Evolutionary conservation across 2,113 vertebrate genomes (phyloP).

Genomic region (Tychaedon coryphoeus): DNA sequence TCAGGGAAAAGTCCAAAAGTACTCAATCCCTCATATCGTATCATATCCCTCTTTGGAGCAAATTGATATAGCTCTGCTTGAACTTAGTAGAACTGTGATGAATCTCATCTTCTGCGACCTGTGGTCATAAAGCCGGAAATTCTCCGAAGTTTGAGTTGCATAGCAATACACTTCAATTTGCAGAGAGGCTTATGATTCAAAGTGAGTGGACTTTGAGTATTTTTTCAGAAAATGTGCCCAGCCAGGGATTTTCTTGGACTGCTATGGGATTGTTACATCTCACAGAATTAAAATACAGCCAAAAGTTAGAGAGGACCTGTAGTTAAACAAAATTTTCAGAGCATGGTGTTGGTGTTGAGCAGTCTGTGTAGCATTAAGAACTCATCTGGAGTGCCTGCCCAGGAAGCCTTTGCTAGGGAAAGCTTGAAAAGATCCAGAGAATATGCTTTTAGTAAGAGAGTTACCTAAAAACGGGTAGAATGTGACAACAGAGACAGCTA

Average conservation of each 20-base stretch:
- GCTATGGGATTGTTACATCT: background rate
- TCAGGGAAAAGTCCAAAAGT: background rate
- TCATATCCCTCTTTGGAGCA: background rate
- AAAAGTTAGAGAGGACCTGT: background rate
- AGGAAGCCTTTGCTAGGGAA: background rate
- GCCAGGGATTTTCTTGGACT: background rate
- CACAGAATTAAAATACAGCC: background rate
- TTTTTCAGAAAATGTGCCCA: background rate
- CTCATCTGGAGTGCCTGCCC: background rate
- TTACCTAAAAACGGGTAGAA: background rate
- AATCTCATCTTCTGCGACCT: background rate
- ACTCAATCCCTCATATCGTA: background rate
- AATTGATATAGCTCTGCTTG: background rate
- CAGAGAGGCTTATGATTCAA: background rate
- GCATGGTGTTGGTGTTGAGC: fast-evolving
- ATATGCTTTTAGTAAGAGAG: background rate
- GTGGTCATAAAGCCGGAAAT: background rate
- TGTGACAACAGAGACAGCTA: background rate
- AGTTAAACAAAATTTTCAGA: background rate
- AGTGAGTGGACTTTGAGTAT: background rate
- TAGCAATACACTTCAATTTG: background rate
- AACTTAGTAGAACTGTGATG: background rate
- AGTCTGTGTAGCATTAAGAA: background rate
- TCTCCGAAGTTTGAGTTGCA: background rate
- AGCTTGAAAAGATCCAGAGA: background rate